Evolutionary conservation across 2,797 vertebrate genomes (phyloP), one percentile per base, ranked within the genome.

Genomic region (Holocentrus rufus): DNA sequence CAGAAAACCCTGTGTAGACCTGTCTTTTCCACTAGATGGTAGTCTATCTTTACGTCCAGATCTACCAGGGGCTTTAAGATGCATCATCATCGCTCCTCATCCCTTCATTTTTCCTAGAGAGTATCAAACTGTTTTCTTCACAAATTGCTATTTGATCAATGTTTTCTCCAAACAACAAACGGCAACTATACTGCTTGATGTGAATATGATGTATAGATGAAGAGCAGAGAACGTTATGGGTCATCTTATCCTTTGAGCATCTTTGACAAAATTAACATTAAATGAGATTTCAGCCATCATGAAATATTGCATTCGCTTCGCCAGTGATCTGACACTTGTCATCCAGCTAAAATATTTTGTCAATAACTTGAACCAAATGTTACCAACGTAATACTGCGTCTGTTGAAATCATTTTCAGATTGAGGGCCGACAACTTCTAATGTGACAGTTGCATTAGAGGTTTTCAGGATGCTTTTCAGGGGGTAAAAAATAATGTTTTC

Each of bases 1-100:
- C 30, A 69, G 11, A 52, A 34, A 52, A 58, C 23, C 47, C 22
- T 77, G 75, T 66, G 54, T 14, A 55, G 58, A 23, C 9, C 18
- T 50, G 0, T 60, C 1, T 69, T 67, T 61, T 69, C 90, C 91
- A 88, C 86, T 88, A 91, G 91, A 88, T 91, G 90, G 89, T 72
- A 65, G 77, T 78, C 68, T 46, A 44, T 78, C 75, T 82, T 55
- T 74, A 47, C 36, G 6, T 59, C n/a, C 14, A 23, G 2, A 8
- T 44, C 42, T 42, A 23, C 18, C 10, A 11, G 50, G 20, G 20
- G 60, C n/a, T 56, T 31, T 2, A 52, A 18, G 8, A 20, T 2
- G 8, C 6, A 14, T 22, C 17, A 11, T 22, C 30, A 7, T 22
- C 25, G 25, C 25, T 15, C 1, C 4, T 25, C 0, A 6, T 15